Base-by-base conservation (phyloP, 2,113 vertebrate genomes). In the Saccopteryx bilineata region DNA sequence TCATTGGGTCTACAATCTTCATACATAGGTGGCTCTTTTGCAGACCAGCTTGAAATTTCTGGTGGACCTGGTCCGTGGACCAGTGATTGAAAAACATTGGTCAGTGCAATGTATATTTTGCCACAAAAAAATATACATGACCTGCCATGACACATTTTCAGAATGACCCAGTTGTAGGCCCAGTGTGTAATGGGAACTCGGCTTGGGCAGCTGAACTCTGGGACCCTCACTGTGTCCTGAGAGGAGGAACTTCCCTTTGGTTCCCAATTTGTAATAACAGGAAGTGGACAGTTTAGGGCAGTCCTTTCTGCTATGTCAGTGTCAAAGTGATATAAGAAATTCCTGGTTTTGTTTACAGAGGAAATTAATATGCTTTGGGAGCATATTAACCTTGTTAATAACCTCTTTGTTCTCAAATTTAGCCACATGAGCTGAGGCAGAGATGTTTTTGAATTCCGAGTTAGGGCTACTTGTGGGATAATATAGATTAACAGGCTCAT, bases 391-490 rank as follows among this genome's bases (percentile, higher is more conserved):
- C 39, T 39, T 39, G 39, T 39, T 39, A 39, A 39, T 18, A 39
- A 8, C 17, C 17, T 63, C 9, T 14, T 81, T 24, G 8, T 54
- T 61, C 56, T 61, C 18, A 86, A n/a, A 65, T 78, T 65, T n/a
- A 75, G 90, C 15, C n/a, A 3, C 11, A 0, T 48, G 88, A 56
- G 9, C 24, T 46, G 5, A 63, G 63, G 11, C 39, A 71, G 56
- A 97, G n/a, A 28, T 3, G 14, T 33, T 87, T 90, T 60, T 90
- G 72, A 63, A 86, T 82, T 86, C 82, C 56, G 13, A 76, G 33
- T 54, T 60, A 23, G 28, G 5, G 74, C n/a, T 46, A 21, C 33
- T 84, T 56, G 5, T 18, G 78, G 60, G 46, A 13, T 84, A 50
- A 23, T 66, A 68, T 68, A 72, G 89, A 9, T 86, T 28, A 28